Conservation (phyloP, 2,113 vertebrate genomes). For the Tachysurus fulvidraco region DNA sequence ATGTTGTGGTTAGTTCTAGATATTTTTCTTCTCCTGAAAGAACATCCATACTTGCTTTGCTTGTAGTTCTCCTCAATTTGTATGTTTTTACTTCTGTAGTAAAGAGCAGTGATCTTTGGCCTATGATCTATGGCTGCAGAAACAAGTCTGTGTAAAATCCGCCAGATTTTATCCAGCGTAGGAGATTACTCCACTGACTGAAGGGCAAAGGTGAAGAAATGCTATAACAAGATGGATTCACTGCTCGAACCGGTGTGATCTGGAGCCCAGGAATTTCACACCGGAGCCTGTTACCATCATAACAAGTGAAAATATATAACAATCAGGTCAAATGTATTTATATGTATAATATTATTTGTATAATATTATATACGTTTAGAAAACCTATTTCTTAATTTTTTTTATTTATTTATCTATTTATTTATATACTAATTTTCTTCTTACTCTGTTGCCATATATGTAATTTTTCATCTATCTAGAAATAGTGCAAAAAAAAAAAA, state of each 20-base stretch:
- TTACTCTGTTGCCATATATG: no score
- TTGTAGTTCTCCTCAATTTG: background rate
- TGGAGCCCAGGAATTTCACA: background rate
- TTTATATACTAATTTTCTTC: no score
- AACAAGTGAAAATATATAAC: background rate
- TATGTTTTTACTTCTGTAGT: background rate
- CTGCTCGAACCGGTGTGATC: background rate
- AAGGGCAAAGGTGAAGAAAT: background rate
- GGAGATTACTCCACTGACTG: background rate
- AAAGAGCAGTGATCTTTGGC: background rate
- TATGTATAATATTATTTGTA: no score
- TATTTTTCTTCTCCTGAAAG: background rate
- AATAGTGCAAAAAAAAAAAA: background rate
- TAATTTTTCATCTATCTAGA: no score
- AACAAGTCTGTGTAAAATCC: background rate
- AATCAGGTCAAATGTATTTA: background rate
- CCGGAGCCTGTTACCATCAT: background rate
- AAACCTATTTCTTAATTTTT: no score
- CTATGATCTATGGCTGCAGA: background rate
- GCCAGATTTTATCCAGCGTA: no score
- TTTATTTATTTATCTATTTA: no score
- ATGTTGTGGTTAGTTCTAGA: background rate
- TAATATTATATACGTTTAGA: no score
- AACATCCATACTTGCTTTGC: background rate
- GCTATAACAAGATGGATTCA: background rate